A percentile compares a stretch with the other conserved stretches of the same genome.
These are phyloP conservation scores for Lytechinus variegatus DNA, from an alignment of 35 echinoderm and acorn worm species.

Conservation along the genomic window DNA sequence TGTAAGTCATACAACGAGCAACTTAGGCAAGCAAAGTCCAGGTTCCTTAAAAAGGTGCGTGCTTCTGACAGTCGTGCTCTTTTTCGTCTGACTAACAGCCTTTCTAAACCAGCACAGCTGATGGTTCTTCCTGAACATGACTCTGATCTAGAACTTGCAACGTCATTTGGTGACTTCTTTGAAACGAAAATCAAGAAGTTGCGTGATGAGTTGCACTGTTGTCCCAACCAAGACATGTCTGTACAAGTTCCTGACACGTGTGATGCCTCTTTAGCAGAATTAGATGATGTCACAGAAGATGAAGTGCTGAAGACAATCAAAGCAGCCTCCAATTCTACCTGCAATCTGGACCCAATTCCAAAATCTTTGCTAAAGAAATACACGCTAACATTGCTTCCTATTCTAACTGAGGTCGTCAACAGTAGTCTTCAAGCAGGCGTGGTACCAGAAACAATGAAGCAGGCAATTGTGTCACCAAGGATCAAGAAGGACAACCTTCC, in stretches of 20 bases:
- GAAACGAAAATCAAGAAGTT: no score
- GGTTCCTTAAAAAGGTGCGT: background rate
- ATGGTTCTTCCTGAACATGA: conserved; percentile 21
- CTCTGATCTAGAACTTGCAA: background rate
- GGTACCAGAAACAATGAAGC: background rate
- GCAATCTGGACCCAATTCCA: no score
- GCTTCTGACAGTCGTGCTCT: conserved; percentile 20
- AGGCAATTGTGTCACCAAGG: no score
- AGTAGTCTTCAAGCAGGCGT: conserved; percentile 19
- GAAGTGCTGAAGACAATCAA: background rate
- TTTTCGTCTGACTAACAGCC: conserved; percentile 24
- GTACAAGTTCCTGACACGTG: no score
- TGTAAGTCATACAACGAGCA: conserved; percentile 13
- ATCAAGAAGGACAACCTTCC: background rate
- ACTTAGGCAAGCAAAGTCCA: background rate
- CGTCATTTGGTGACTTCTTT: no score
- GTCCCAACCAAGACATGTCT: no score
- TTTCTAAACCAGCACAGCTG: background rate
- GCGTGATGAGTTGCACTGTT: no score
- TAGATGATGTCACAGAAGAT: background rate
- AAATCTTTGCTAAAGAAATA: no score
- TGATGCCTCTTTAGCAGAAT: background rate
- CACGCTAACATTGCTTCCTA: no score
- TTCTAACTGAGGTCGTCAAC: background rate
- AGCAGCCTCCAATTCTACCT: no score